Percentiles rank a stretch among this genome's conserved stretches.
These are phyloP conservation scores for Nomada ferruginata DNA, from an alignment of 2,888 invertebrate genomes.

Conservation along the genomic window DNA sequence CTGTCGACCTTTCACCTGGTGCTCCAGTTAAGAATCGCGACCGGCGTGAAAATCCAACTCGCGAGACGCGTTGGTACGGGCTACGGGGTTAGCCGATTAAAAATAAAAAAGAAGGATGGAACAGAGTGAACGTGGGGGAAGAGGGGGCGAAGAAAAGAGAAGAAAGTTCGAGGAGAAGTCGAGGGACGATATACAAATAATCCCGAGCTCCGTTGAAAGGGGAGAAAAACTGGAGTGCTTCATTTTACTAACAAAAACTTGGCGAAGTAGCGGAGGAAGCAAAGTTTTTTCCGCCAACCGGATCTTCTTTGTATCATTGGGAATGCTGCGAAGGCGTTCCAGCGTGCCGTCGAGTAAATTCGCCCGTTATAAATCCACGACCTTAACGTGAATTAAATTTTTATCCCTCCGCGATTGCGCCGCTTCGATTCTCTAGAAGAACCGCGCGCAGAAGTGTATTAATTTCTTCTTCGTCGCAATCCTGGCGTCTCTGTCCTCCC, in stretches of 20 bases:
- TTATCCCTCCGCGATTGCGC: constrained; percentile 31
- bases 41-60: constrained; percentile 37
- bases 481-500: neutral
- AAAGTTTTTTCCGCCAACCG: constrained; percentile 64
- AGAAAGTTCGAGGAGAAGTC: neutral
- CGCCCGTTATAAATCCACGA: constrained; percentile 55
- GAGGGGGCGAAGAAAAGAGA: neutral
- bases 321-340: constrained; percentile 45
- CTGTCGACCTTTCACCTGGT: constrained; percentile 57
- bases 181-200: constrained; percentile 54
- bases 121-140: neutral
- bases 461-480: neutral
- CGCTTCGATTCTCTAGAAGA: neutral
- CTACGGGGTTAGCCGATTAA: neutral
- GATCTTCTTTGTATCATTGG: constrained; percentile 65
- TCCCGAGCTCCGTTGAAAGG: constrained; percentile 34
- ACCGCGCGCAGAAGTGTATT: constrained; percentile 15
- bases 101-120: neutral
- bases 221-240: constrained; percentile 59
- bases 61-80: neutral
- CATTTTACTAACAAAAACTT: constrained; percentile 73
- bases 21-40: constrained; percentile 54
- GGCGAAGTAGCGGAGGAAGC: constrained; percentile 60
- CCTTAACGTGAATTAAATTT: constrained; percentile 57
- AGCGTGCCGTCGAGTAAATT: constrained; percentile 36